A percentile compares a stretch with the other conserved stretches of the same genome.
phyloP scores from a whole-genome alignment of 2,888 invertebrate genomes.

The Macaria notata region DNA sequence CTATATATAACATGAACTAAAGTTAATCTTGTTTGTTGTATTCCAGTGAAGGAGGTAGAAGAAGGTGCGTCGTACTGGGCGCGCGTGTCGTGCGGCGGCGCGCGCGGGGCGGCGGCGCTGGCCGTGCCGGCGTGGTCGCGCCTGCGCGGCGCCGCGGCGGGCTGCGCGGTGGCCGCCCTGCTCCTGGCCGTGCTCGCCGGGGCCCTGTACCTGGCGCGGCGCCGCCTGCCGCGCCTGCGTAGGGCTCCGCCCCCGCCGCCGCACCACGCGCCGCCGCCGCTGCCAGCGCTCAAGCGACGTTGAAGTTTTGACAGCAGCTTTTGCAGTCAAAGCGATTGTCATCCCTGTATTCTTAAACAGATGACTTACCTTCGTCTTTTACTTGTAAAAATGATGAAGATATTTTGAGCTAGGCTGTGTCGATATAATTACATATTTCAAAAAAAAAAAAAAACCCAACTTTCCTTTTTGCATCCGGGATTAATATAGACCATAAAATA shows the following conservation, averaged over 20 bases:
- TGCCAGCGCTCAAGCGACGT: conserved; percentile 8
- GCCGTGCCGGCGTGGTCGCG: conserved; percentile 87
- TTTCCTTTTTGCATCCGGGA: too few relatives aligned
- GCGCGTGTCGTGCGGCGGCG: conserved; percentile 88
- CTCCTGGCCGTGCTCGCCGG: conserved; percentile 85
- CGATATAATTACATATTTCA: too few relatives aligned
- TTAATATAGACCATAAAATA: too few relatives aligned
- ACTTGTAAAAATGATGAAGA: too few relatives aligned
- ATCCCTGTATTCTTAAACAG: too few relatives aligned
- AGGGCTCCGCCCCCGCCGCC: conserved; percentile 38
- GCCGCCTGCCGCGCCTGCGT: conserved; percentile 42
- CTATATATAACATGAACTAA: not conserved
- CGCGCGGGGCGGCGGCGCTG: conserved; percentile 85
- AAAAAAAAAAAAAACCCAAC: too few relatives aligned
- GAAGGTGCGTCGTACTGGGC: conserved; percentile 89
- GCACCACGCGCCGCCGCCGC: conserved; percentile 33
- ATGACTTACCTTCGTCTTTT: too few relatives aligned
- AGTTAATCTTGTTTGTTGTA: not conserved
- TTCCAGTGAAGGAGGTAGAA: conserved; percentile 84
- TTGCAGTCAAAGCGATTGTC: not conserved
- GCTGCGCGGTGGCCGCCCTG: conserved; percentile 86
- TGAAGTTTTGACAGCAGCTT: too few relatives aligned
- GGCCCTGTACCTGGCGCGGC: conserved; percentile 75
- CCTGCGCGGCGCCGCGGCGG: conserved; percentile 87
- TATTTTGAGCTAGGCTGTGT: too few relatives aligned